Evolutionary conservation across 2,888 invertebrate species (phyloP).

Genomic region (Imbricaverruca yamaguchii): DNA sequence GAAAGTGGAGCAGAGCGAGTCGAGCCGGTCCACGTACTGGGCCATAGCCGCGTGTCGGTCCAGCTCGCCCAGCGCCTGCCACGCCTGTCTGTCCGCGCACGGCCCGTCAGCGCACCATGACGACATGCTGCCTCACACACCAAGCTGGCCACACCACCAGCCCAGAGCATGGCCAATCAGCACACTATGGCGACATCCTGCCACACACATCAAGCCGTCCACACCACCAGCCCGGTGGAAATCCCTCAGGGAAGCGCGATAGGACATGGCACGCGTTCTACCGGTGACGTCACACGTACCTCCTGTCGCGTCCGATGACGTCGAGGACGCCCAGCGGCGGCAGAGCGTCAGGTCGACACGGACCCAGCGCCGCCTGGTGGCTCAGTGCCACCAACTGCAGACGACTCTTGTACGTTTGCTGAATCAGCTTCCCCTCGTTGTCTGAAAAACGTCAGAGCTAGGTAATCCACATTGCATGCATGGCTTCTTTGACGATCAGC

Average conservation of each 20-base stretch:
- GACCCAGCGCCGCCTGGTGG: conserved; percentile 82
- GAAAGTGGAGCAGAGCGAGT: conserved; percentile 81
- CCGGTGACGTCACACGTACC: conserved; percentile 43
- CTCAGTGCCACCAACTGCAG: conserved; percentile 83
- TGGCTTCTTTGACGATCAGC: neutral
- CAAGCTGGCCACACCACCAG: no score
- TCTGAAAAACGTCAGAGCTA: conserved; percentile 54
- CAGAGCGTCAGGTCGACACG: conserved; percentile 59
- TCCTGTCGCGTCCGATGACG: conserved; percentile 86
- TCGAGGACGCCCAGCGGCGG: conserved; percentile 86
- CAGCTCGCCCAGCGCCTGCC: conserved; percentile 85
- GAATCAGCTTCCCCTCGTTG: conserved; percentile 95
- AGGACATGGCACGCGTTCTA: no score
- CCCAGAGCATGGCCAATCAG: no score
- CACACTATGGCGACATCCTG: no score
- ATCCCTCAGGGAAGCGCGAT: no score
- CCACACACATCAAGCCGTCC: no score
- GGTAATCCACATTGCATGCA: neutral
- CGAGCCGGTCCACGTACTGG: conserved; percentile 80
- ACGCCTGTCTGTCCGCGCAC: conserved; percentile 58
- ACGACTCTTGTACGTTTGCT: conserved; percentile 88
- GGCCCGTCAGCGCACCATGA: no score
- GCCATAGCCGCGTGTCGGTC: conserved; percentile 80
- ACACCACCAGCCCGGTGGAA: no score
- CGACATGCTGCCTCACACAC: no score